These are phyloP conservation scores for Drosophila rhopaloa DNA, from an alignment of 1,140 invertebrate genomes.

Conservation along the genomic window DNA sequence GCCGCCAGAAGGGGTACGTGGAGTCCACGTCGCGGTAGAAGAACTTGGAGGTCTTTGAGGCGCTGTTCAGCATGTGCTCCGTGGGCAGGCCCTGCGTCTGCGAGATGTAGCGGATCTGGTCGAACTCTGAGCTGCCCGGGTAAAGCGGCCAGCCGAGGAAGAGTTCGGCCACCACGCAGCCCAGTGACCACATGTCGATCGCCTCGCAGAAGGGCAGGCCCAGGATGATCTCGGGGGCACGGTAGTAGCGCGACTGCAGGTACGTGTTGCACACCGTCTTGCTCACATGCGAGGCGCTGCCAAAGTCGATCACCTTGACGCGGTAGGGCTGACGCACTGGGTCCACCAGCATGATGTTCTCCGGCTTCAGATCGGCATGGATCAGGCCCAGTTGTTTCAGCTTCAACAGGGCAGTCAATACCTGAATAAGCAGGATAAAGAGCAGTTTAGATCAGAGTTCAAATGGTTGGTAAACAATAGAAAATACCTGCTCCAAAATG, in stretches of 20 bases:
- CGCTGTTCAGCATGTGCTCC: slow-evolving; percentile 99
- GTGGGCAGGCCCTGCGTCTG: slow-evolving; percentile 94
- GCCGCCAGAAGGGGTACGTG: slow-evolving; percentile 98
- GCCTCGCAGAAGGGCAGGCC: slow-evolving; percentile 99
- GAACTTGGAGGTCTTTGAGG: slow-evolving; percentile 99
- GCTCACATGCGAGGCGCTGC: slow-evolving; percentile 99
- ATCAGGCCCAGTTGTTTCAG: slow-evolving; percentile 99
- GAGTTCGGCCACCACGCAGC: slow-evolving; percentile 99
- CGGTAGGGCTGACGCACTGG: slow-evolving; percentile 98
- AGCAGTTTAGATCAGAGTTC: neutral
- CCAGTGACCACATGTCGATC: slow-evolving; percentile 99
- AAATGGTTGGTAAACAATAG: too few relatives aligned
- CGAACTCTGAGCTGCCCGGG: slow-evolving; percentile 99
- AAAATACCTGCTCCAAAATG: slow-evolving; percentile 97
- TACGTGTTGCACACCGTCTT: slow-evolving; percentile 99
- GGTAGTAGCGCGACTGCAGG: slow-evolving; percentile 99
- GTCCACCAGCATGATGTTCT: slow-evolving; percentile 99
- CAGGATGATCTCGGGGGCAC: slow-evolving; percentile 99
- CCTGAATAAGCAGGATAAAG: slow-evolving; percentile 32
- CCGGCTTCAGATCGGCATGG: slow-evolving; percentile 99
- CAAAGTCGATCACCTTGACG: slow-evolving; percentile 99
- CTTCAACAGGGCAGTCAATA: slow-evolving; percentile 97
- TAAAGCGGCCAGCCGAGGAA: slow-evolving; percentile 99
- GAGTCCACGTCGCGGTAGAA: slow-evolving; percentile 98
- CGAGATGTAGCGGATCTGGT: slow-evolving; percentile 96